A percentile compares a stretch with the other conserved stretches of the same genome.
phyloP scores from a whole-genome alignment of 1,140 invertebrate genomes.

The Drosophila santomea region DNA sequence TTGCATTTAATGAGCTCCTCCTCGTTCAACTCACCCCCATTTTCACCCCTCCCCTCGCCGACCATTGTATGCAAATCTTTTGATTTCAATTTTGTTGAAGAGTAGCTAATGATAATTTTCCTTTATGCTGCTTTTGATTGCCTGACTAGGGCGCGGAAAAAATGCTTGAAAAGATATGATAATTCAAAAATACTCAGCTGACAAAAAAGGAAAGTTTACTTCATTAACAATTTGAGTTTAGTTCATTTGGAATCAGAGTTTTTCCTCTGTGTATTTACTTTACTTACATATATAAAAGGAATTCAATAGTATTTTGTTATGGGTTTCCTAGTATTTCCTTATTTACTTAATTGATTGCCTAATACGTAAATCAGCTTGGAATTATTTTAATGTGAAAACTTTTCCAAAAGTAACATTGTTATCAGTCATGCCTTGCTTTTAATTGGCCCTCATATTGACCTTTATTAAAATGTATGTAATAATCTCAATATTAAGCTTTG shows the following conservation, averaged over 20 bases:
- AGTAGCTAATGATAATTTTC: slow-evolving; percentile 69
- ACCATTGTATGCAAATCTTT: slow-evolving; percentile 75
- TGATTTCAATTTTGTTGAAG: slow-evolving; percentile 61
- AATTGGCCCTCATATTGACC: slow-evolving; percentile 43
- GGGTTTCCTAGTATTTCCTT: background rate
- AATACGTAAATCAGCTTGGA: no score
- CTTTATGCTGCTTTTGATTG: slow-evolving; percentile 21
- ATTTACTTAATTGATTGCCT: background rate
- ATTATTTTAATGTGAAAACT: no score
- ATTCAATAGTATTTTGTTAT: background rate
- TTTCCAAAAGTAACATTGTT: slow-evolving; percentile 6
- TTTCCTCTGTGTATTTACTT: background rate
- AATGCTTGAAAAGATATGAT: slow-evolving; percentile 48
- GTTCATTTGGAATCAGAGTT: background rate
- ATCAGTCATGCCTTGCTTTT: slow-evolving; percentile 41
- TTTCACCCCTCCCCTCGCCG: background rate
- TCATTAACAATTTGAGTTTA: slow-evolving; percentile 6
- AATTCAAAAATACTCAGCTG: slow-evolving; percentile 32
- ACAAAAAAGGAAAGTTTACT: slow-evolving; percentile 54
- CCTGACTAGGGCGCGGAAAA: slow-evolving; percentile 34
- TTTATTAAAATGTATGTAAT: slow-evolving; percentile 9
- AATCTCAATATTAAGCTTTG: slow-evolving; percentile 5
- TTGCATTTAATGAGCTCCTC: slow-evolving; percentile 74
- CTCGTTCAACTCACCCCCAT: slow-evolving; percentile 16
- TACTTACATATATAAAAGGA: background rate